Conservation (phyloP, 1,140 invertebrate genomes). For the Brachystomella parvula region DNA sequence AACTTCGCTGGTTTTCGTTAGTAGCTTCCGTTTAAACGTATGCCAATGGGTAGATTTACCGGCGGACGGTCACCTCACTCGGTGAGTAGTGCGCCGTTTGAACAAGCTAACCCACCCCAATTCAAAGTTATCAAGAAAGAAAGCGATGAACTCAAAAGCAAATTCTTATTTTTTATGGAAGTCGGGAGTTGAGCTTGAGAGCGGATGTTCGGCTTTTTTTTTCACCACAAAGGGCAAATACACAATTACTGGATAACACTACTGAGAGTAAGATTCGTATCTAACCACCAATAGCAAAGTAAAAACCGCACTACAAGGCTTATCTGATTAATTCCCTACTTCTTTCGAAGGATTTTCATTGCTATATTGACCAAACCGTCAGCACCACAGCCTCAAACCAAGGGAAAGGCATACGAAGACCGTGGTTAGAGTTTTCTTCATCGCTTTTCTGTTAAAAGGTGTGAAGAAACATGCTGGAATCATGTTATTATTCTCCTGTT, state of each 20-base stretch:
- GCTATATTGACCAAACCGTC: neutral
- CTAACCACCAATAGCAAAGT: neutral
- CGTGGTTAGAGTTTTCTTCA: neutral
- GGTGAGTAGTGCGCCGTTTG: neutral
- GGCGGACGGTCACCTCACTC: neutral
- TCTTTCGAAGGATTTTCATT: neutral
- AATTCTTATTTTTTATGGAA: neutral
- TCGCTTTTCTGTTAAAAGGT: neutral
- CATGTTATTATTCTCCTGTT: neutral
- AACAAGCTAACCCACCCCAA: too few relatives aligned
- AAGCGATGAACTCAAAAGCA: neutral
- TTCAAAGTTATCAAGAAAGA: too few relatives aligned
- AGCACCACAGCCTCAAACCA: neutral
- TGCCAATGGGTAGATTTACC: too few relatives aligned
- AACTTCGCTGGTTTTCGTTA: too few relatives aligned
- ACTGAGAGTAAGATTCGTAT: neutral
- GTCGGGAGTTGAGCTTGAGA: neutral
- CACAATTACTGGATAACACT: neutral
- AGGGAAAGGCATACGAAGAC: neutral
- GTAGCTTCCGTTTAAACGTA: neutral
- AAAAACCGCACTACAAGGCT: neutral
- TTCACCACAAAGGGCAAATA: neutral
- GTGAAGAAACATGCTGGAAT: constrained; percentile 8
- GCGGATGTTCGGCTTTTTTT: constrained; percentile 6
- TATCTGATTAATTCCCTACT: neutral